Base-by-base conservation (phyloP, 1,140 invertebrate genomes). In the Microvelia longipes region DNA sequence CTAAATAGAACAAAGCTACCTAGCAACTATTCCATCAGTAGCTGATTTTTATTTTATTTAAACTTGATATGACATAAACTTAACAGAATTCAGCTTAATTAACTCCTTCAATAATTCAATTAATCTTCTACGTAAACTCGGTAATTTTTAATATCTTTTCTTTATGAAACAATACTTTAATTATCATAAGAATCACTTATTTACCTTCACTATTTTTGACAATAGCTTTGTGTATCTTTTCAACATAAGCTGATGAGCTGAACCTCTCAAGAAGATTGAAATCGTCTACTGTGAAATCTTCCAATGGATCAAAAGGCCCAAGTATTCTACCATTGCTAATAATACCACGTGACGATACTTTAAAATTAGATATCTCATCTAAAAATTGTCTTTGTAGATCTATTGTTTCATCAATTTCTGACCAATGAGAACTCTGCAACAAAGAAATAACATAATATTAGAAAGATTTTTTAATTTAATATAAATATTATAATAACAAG, bases 261-360 rank as follows among this genome's bases (percentile, higher is more conserved):
- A 86, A 87, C 77, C 90, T 88, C 77, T 98, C 94, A 68, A 98
- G 81, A 26, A 99, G 81, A 27, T 85, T 82, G 79, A 98, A 96
- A 81, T 99, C 97, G 70, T 97, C 94, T 25, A 84, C 81, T n/a
- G 87, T 88, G 78, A 99, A 96, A 28, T 79, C 77, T 79, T 98
- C 96, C 61, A 83, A 79, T 0, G 83, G 77, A 1, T 84, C 80
- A 11, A 98, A 83, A 0, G 95, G 93, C 2, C 95, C 96, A 69
- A 96, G 83, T 15, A 97, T 82, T 68, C 91, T 85, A n/a, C 95
- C 95, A 82, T 98, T 98, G 65, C 89, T 88, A 19, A 98, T 82
- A 11, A 98, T 79, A 2, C 87, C 88, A 73, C 86, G 82, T 66
- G 81, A 79, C 5, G 88, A 85, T 29, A 74, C 70, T 35, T 78